Evolutionary conservation across 2,888 invertebrate genomes (phyloP).

Genomic region (Spilarctia lutea): DNA sequence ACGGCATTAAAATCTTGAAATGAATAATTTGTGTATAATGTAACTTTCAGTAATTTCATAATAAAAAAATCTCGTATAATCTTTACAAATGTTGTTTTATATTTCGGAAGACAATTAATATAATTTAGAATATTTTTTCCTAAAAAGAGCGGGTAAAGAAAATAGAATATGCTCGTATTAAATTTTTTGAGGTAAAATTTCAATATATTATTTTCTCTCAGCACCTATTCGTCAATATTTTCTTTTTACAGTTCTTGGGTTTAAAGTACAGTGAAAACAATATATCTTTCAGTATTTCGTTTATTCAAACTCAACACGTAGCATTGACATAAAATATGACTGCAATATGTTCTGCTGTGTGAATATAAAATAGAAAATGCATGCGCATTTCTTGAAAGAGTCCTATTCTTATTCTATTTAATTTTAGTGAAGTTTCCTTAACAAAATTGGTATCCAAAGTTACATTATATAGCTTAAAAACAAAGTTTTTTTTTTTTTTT

Average conservation of each 20-base stretch:
- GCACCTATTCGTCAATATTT: not conserved
- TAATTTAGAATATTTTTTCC: too few relatives aligned
- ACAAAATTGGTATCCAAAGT: not conserved
- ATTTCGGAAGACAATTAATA: too few relatives aligned
- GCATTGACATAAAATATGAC: constrained; percentile 3
- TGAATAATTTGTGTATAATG: too few relatives aligned
- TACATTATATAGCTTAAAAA: too few relatives aligned
- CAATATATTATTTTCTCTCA: not conserved
- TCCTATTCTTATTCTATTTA: not conserved
- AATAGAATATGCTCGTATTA: too few relatives aligned
- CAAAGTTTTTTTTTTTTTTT: too few relatives aligned
- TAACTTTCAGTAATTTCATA: too few relatives aligned
- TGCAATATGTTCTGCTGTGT: not conserved
- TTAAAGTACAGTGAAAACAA: not conserved
- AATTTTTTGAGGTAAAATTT: not conserved
- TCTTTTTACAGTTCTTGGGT: not conserved
- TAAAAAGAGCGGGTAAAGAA: too few relatives aligned
- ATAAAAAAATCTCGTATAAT: too few relatives aligned
- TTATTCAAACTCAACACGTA: constrained; percentile 1
- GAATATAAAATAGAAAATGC: constrained; percentile 1
- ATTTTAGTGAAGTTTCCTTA: not conserved
- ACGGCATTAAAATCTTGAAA: too few relatives aligned
- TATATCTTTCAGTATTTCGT: not conserved
- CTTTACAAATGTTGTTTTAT: too few relatives aligned
- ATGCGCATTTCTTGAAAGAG: constrained; percentile 5